Base-by-base conservation (phyloP, 2,888 invertebrate species). In the Schizaphis graminum region DNA sequence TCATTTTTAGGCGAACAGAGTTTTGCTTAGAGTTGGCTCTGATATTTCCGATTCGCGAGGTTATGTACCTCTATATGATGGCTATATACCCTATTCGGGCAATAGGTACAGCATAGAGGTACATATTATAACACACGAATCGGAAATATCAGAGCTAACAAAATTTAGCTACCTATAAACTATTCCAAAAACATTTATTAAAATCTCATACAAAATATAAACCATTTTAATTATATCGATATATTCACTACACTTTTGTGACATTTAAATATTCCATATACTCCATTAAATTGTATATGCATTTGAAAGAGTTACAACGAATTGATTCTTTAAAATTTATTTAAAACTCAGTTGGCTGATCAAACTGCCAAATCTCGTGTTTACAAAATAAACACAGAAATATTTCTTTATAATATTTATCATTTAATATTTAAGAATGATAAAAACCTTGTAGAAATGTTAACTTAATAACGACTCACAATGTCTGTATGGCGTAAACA, bases 301-400 rank as follows among this genome's bases (percentile, higher is more conserved):
- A 84, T 91, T 53, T 35, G 16, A 53, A 53, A 53, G 26, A 91
- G 26, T 41, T 44, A 47, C 1, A 21, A 61, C 41, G 8, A 56
- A 91, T 91, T 53, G 41, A 84, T 56, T 77, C 1, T 11, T 90
- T 91, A 35, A 91, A 56, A 85, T 91, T 4, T 56, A 91, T 91
- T 84, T n/a, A 41, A 53, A 41, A 85, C 8, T 16, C 8, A 84
- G 41, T 84, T 77, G 47, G 24, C 77, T 13, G 4, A 89, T 89
- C 21, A 24, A 61, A n/a, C 1, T 26, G 10, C 77, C 53, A 35
- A 61, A 47, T 91, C 26, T 41, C 26, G 35, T 11, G 56, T 53
- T 56, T 4, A 41, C 11, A 13, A 13, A 28, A 44, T 67, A 84
- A 35, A 56, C 56, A 56, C 24, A 56, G 26, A 85, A 91, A 77